A percentile compares a stretch with the other conserved stretches of the same genome.
Conservation (phyloP, 1,140 invertebrate genomes). For the Solenopsis invicta region DNA sequence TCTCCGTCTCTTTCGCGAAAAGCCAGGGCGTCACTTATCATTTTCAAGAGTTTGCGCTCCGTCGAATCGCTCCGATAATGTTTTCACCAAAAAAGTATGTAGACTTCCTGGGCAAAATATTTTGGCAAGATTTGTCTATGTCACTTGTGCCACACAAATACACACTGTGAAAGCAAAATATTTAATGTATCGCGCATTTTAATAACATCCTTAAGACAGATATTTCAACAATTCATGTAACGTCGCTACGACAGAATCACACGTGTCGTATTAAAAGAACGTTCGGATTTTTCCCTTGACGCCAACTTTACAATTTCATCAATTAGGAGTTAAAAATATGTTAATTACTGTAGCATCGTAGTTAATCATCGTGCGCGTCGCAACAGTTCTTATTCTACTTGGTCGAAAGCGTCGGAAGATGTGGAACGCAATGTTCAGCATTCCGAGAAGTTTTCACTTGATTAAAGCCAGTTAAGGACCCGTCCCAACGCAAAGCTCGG, state of each 20-base stretch:
- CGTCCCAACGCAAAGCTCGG: slow-evolving; percentile 37
- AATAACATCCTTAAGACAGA: background rate
- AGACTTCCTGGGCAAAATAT: slow-evolving; percentile 51
- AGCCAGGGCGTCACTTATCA: slow-evolving; percentile 66
- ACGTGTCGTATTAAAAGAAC: background rate
- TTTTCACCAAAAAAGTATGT: slow-evolving; percentile 52
- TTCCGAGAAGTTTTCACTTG: slow-evolving; percentile 77
- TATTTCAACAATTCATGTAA: background rate
- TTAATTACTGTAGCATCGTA: slow-evolving; percentile 48
- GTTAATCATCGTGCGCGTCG: slow-evolving; percentile 34
- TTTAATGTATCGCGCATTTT: background rate
- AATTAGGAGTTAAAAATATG: background rate
- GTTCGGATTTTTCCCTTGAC: too few species aligned
- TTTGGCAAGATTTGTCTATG: slow-evolving; percentile 56
- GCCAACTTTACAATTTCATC: background rate
- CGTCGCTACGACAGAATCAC: background rate
- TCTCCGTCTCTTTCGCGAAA: slow-evolving; percentile 42
- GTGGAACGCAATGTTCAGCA: slow-evolving; percentile 71
- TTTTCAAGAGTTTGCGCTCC: slow-evolving; percentile 62
- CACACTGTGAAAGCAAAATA: slow-evolving; percentile 8
- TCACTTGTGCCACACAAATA: background rate
- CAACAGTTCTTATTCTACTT: slow-evolving; percentile 38
- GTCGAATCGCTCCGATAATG: slow-evolving; percentile 58
- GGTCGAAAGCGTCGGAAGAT: slow-evolving; percentile 60
- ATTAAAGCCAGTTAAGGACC: slow-evolving; percentile 79